Evolutionary conservation across 2,888 invertebrate genomes (phyloP).

Genomic region (Dasysyrphus tricinctus): DNA sequence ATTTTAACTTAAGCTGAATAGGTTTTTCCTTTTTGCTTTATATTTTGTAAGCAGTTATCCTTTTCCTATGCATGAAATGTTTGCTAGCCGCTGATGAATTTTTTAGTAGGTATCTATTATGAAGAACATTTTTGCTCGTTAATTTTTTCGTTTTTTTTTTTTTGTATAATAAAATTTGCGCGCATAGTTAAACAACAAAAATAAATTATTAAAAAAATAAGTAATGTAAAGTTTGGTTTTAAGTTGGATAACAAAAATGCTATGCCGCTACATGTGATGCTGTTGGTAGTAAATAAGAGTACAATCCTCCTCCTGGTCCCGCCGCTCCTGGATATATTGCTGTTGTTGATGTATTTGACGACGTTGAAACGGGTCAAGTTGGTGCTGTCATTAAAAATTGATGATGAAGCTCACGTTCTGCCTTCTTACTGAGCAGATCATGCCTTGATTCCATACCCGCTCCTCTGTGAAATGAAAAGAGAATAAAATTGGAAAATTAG

Average conservation of each 20-base stretch:
- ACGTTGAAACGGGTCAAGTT: slow-evolving; percentile 83
- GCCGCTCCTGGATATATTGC: slow-evolving; percentile 77
- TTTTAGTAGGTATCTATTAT: slow-evolving; percentile 25
- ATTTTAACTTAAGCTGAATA: slow-evolving; percentile 65
- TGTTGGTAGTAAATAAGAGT: slow-evolving; percentile 82
- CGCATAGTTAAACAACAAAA: slow-evolving; percentile 50
- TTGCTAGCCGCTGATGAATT: slow-evolving; percentile 52
- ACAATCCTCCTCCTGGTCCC: slow-evolving; percentile 79
- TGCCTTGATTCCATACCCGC: slow-evolving; percentile 84
- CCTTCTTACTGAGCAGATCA: slow-evolving; percentile 83
- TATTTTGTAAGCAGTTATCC: slow-evolving; percentile 51
- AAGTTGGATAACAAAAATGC: slow-evolving; percentile 74
- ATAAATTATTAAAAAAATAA: slow-evolving; percentile 42
- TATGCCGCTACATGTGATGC: slow-evolving; percentile 82
- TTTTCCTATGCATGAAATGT: slow-evolving; percentile 68
- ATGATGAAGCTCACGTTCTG: slow-evolving; percentile 83
- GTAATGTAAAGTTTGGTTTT: slow-evolving; percentile 33
- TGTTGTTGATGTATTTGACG: slow-evolving; percentile 70
- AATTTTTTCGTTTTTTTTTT: slow-evolving; percentile 45
- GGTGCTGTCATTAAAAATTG: slow-evolving; percentile 84
- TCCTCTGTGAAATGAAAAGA: slow-evolving; percentile 80
- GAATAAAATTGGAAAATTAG: slow-evolving; percentile 9
- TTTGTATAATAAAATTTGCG: slow-evolving; percentile 75
- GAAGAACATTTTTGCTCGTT: neutral
- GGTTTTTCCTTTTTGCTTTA: slow-evolving; percentile 32